Evolutionary conservation across 2,888 invertebrate genomes (phyloP).

Genomic region (Apodemia hepburni): DNA sequence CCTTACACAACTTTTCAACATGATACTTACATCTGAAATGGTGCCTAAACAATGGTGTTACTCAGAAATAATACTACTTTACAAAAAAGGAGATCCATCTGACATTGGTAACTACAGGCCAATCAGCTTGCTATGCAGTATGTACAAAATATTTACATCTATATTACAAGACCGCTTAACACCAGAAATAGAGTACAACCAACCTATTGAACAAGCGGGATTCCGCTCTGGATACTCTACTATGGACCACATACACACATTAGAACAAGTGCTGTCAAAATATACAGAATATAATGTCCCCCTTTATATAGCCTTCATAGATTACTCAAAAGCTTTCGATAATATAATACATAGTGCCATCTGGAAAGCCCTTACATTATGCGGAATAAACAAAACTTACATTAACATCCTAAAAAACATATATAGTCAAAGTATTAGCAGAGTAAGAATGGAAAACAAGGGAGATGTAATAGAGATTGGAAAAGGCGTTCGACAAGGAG

Average conservation of each 20-base stretch:
- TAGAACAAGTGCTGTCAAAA: constrained; percentile 28
- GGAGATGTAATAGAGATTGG: not conserved
- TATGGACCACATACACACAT: constrained; percentile 24
- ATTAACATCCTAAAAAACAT: constrained; percentile 26
- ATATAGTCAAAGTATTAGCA: constrained; percentile 14
- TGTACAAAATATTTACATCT: constrained; percentile 21
- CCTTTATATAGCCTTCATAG: constrained; percentile 17
- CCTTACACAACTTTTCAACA: constrained; percentile 30
- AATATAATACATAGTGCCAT: constrained; percentile 22
- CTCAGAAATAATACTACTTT: constrained; percentile 20
- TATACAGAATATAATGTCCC: constrained; percentile 24
- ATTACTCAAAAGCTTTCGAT: not conserved
- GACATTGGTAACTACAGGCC: not conserved
- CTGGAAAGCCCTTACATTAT: constrained; percentile 21
- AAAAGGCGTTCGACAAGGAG: constrained; percentile 17
- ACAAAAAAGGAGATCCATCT: constrained; percentile 9
- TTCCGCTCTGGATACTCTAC: constrained; percentile 24
- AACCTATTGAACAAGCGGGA: constrained; percentile 30
- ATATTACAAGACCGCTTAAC: constrained; percentile 21
- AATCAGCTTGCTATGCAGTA: not conserved
- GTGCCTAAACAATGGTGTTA: constrained; percentile 20
- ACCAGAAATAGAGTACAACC: constrained; percentile 20
- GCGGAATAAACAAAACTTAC: constrained; percentile 18
- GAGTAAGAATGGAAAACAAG: not conserved
- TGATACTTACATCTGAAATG: constrained; percentile 18